A percentile compares a stretch with the other conserved stretches of the same genome.
Conservation (phyloP, 1,140 invertebrate species). For the Bathynomus jamesi region DNA sequence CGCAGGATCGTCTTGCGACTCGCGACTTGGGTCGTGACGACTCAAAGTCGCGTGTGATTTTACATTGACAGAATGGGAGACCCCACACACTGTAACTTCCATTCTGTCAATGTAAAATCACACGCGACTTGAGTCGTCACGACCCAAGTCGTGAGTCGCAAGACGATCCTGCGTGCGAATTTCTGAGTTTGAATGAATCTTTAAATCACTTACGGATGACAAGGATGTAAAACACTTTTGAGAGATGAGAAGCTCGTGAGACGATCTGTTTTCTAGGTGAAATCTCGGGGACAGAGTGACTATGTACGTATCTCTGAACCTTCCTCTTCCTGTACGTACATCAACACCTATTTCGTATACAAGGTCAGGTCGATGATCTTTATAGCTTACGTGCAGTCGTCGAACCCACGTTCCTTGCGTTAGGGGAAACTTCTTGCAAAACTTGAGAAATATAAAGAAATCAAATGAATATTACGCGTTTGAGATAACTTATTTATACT, state of each 20-base stretch:
- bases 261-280: conserved; percentile 80
- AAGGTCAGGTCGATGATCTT: conserved; percentile 54
- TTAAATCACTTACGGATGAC: conserved; percentile 10
- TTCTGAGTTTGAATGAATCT: no score
- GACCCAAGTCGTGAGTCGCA: no score
- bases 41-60: no score
- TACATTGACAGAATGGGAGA: no score
- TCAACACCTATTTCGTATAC: conserved; percentile 74
- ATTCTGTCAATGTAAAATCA: no score
- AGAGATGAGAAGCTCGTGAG: conserved; percentile 69
- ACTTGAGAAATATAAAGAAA: conserved; percentile 45
- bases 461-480: background rate
- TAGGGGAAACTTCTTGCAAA: conserved; percentile 74
- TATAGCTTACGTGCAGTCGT: conserved; percentile 55
- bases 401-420: conserved; percentile 62
- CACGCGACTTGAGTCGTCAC: no score
- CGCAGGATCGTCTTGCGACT: no score
- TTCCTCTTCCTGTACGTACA: conserved; percentile 73
- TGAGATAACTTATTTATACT: no score
- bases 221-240: conserved; percentile 69
- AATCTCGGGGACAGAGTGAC: conserved; percentile 87
- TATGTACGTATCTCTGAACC: conserved; percentile 81
- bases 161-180: no score
- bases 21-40: no score
- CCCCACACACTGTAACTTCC: no score